phyloP scores from a whole-genome alignment of 2,888 invertebrate species.

The Pelosia muscerda region DNA sequence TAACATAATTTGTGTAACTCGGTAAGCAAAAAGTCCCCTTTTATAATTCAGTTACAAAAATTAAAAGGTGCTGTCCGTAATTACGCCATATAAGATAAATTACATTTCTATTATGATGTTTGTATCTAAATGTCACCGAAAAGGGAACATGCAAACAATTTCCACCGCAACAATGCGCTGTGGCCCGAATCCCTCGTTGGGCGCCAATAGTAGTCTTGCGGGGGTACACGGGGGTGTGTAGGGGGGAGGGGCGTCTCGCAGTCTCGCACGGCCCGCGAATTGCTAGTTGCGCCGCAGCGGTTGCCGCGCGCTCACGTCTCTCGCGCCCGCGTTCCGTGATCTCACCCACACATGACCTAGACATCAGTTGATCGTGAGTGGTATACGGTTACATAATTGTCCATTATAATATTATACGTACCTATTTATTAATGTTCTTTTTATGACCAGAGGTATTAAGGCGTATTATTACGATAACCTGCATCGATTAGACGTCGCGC shows the following conservation, averaged over 20 bases:
- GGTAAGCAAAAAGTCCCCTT: not conserved
- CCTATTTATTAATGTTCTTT: slow-evolving; percentile 11
- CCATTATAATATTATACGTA: slow-evolving; percentile 35
- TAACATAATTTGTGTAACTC: not conserved
- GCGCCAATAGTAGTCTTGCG: slow-evolving; percentile 69
- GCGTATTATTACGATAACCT: slow-evolving; percentile 12
- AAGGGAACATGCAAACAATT: slow-evolving; percentile 37
- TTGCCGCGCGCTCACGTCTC: slow-evolving; percentile 68
- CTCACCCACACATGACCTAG: slow-evolving; percentile 68
- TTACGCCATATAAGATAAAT: slow-evolving; percentile 4
- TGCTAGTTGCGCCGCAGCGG: slow-evolving; percentile 81
- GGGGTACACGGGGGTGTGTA: slow-evolving; percentile 46
- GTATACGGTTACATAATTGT: slow-evolving; percentile 71
- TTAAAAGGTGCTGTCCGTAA: not conserved
- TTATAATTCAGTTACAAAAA: not conserved
- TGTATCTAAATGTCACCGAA: slow-evolving; percentile 5
- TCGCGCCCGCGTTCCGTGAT: slow-evolving; percentile 55
- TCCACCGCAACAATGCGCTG: slow-evolving; percentile 47
- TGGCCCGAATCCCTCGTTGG: slow-evolving; percentile 69
- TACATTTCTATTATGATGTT: slow-evolving; percentile 7
- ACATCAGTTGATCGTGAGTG: slow-evolving; percentile 74
- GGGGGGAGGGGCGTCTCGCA: slow-evolving; percentile 49
- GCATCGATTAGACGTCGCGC: slow-evolving; percentile 42
- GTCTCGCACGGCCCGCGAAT: slow-evolving; percentile 49
- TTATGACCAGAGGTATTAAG: slow-evolving; percentile 2